Base-by-base conservation (phyloP, 2,888 invertebrate genomes). In the Sphaeridia pumilis region DNA sequence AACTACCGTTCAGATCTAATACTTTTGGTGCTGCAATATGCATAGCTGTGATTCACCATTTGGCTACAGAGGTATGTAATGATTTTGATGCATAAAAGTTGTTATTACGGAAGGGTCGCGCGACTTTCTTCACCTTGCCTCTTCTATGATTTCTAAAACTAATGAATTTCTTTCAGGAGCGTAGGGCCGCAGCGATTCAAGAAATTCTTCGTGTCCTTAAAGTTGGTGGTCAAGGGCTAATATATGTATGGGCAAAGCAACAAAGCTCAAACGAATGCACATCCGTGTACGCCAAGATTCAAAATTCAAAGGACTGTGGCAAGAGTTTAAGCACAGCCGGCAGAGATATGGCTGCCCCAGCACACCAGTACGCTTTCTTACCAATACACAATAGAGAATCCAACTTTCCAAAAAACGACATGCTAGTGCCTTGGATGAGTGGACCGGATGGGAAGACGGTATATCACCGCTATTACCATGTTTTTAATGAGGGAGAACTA, bases 231-330 rank as follows among this genome's bases (percentile, higher is more conserved):
- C 74, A 73, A 58, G 84, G 84, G 2, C 74, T 97, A 4, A 81
- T 98, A 55, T 94, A 95, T 61, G 97, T 95, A 0, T 98, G 98
- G 98, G 92, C 97, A 0, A 84, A 85, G 70, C 84, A 93, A 76
- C 2, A 78, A 74, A 56, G 76, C 82, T 41, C 75, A 75, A 21
- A 71, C 75, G 48, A 79, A 80, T 66, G 83, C 84, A 0, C 78
- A 78, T 50, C 88, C 86, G 67, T 71, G 1, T 64, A 56, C 87
- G 25, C 81, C 79, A 60, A 79, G 78, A 66, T 76, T 74, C 61
- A 75, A 75, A 49, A 57, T 52, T 46, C 66, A 65, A 59, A 51
- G 48, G 25, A 46, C 12, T 17, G 17, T 24, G 20, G 21, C 20
- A 41, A 20, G 26, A 44, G 17, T 25, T 17, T 42, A 26, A 22